Base-by-base conservation (phyloP, 2,797 vertebrate genomes). In the Bucorvus abyssinicus region DNA sequence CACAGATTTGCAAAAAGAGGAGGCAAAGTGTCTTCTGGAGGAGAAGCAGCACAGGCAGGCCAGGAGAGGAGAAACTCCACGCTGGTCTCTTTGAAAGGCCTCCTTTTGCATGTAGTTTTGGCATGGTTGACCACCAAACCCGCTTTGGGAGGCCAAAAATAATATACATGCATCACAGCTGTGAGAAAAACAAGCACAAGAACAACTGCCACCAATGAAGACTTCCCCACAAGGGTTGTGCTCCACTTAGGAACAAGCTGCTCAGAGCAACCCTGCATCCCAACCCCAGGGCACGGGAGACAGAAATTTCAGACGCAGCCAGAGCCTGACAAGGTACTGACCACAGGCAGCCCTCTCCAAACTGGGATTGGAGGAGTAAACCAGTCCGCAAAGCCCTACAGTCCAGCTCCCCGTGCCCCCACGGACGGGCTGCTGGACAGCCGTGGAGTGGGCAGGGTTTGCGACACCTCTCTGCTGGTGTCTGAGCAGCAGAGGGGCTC, bases 351-450 rank as follows among this genome's bases (percentile, higher is more conserved):
- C 24, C 42, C 71, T 55, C 80, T 80, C 69, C 75, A 64, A 24
- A 49, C 30, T 20, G 50, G 68, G 47, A 34, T 0, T 10, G 3
- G n/a, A 45, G 32, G 17, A 9, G 38, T 17, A 67, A 71, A 12
- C 10, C 7, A 21, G 32, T 2, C 20, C 65, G 34, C 16, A 14
- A 14, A 53, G 17, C 20, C 57, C 21, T 56, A 10, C 3, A 22
- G 17, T 1, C 14, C 81, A 63, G 60, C 42, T 68, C n/a, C 24
- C 16, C 2, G 0, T 5, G 30, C 19, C 42, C 1, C 0, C 38
- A 19, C 0, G 1, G 59, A 23, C 0, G 2, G 20, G 49, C 40
- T 0, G 0, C 30, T 30, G 7, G 19, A 22, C 9, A 87, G n/a
- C 40, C 30, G 21, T 1, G 3, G 49, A 0, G 0, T 11, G 21